Conservation (phyloP, 2,888 invertebrate genomes). For the Criorhina ranunculi region DNA sequence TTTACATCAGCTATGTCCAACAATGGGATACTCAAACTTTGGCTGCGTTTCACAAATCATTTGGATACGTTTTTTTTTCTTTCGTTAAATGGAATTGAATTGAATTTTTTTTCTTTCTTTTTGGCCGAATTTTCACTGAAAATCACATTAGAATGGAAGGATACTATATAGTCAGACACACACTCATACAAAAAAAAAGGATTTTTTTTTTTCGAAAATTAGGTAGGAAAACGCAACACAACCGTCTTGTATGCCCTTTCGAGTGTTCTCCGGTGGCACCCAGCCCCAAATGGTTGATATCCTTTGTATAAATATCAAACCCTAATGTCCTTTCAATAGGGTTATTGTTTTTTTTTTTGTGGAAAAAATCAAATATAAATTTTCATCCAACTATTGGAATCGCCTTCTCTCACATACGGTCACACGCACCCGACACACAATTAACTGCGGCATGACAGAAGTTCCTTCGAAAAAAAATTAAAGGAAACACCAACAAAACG, state of each 20-base stretch:
- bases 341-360: slow-evolving; percentile 5
- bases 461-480: slow-evolving; percentile 18
- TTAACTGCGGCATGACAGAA: slow-evolving; percentile 60
- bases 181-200: neutral
- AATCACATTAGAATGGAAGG: slow-evolving; percentile 15
- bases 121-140: slow-evolving; percentile 1
- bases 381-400: slow-evolving; percentile 22
- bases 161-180: neutral
- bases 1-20: slow-evolving; percentile 63
- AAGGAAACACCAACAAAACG: slow-evolving; percentile 41
- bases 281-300: slow-evolving; percentile 3
- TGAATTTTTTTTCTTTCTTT: neutral
- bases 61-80: slow-evolving; percentile 19
- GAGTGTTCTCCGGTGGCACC: slow-evolving; percentile 46
- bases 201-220: slow-evolving; percentile 3
- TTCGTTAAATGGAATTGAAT: neutral
- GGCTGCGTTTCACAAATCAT: slow-evolving; percentile 59
- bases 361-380: slow-evolving; percentile 19
- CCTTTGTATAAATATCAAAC: slow-evolving; percentile 47
- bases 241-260: slow-evolving; percentile 19
- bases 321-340: slow-evolving; percentile 48
- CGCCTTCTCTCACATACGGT: slow-evolving; percentile 20
- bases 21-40: slow-evolving; percentile 24
- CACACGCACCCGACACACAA: slow-evolving; percentile 47
- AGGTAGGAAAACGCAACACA: slow-evolving; percentile 12